Conservation (phyloP, 2,888 invertebrate genomes). For the Lasioglossum leucozonium region DNA sequence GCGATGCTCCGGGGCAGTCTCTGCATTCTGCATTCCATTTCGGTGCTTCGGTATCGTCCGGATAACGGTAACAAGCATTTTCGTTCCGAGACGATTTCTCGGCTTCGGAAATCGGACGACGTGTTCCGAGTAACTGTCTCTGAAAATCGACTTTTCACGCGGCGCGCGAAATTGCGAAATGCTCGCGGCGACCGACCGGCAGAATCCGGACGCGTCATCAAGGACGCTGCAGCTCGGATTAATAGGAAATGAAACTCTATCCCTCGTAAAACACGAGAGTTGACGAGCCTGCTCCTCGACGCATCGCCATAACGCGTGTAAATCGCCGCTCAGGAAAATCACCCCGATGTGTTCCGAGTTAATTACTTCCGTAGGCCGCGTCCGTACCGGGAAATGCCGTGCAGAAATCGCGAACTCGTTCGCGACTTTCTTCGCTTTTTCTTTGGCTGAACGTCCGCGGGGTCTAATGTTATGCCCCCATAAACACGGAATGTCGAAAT, state of each 20-base stretch:
- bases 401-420: neutral
- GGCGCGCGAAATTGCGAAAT: neutral
- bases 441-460: neutral
- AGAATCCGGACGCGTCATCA: conserved; percentile 5
- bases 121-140: neutral
- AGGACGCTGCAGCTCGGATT: conserved; percentile 26
- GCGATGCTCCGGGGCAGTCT: conserved; percentile 14
- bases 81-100: conserved; percentile 30
- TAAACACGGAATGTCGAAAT: neutral
- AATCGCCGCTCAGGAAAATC: conserved; percentile 29
- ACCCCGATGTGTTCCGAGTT: neutral
- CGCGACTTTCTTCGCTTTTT: neutral
- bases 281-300: conserved; percentile 27
- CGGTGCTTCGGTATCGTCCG: conserved; percentile 34
- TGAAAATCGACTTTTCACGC: conserved; percentile 24
- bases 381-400: neutral
- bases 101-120: conserved; percentile 9
- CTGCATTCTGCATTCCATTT: conserved; percentile 54
- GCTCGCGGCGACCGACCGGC: too few relatives aligned
- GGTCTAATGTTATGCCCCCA: neutral
- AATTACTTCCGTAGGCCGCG: conserved; percentile 9
- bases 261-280: conserved; percentile 17
- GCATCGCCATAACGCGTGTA: neutral
- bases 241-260: conserved; percentile 28
- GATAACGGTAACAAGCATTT: conserved; percentile 54